Conservation (phyloP, 2,113 vertebrate species). For the Channa maculata region DNA sequence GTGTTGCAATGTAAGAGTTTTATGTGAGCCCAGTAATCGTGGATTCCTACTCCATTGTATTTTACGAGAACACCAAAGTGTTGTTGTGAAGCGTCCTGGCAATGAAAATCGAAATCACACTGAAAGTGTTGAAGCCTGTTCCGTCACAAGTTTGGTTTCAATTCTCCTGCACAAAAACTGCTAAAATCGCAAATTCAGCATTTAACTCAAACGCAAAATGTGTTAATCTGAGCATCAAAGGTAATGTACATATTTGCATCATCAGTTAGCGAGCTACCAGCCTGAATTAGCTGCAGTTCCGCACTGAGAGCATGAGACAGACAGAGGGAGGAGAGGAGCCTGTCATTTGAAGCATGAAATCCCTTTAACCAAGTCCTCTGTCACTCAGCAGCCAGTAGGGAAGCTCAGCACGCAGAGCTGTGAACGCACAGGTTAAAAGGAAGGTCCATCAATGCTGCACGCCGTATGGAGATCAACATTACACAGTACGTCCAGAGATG, state of each 20-base stretch:
- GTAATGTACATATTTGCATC: constrained; percentile 35
- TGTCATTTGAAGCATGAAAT: constrained; percentile 75
- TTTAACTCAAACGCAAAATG: not conserved
- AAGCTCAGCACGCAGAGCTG: constrained; percentile 42
- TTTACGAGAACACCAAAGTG: too few relatives aligned
- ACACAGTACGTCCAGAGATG: constrained; percentile 24
- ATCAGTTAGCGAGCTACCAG: constrained; percentile 35
- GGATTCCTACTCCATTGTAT: not conserved
- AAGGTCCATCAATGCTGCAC: constrained; percentile 40
- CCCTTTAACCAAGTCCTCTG: constrained; percentile 70
- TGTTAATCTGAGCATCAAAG: constrained; percentile 35
- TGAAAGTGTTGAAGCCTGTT: not conserved
- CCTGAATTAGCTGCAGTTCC: constrained; percentile 46
- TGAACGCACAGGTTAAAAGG: constrained; percentile 69
- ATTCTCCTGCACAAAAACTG: not conserved
- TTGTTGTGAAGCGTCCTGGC: not conserved
- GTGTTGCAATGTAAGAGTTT: not conserved
- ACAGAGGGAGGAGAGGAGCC: constrained; percentile 52
- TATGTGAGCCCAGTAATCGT: not conserved
- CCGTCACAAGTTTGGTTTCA: not conserved
- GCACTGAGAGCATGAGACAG: constrained; percentile 46
- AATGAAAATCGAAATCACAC: not conserved
- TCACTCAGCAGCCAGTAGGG: constrained; percentile 60
- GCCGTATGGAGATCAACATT: constrained; percentile 40
- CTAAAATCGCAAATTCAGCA: constrained; percentile 21